phyloP scores from a whole-genome alignment of 2,888 invertebrate species.

The Stenodera caucasica region DNA sequence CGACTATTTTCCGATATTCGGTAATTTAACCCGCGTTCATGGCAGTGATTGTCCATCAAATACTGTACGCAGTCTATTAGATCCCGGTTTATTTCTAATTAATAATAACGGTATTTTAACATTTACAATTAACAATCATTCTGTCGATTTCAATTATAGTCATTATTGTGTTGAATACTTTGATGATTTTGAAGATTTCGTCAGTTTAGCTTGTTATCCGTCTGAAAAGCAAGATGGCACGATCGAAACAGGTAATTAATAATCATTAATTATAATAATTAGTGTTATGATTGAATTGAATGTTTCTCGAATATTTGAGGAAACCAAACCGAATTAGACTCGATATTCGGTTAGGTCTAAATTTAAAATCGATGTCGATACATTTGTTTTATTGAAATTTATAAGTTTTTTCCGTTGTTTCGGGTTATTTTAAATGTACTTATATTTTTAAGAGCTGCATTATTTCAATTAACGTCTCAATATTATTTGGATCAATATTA shows the following conservation, averaged over 20 bases:
- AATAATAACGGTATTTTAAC: neutral
- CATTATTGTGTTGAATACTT: conserved; percentile 11
- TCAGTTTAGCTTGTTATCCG: neutral
- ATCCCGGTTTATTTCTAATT: conserved; percentile 2
- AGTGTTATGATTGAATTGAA: no score
- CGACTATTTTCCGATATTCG: neutral
- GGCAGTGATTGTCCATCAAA: neutral
- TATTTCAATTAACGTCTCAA: neutral
- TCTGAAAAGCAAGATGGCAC: conserved; percentile 3
- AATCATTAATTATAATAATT: no score
- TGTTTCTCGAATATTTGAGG: no score
- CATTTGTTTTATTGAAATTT: no score
- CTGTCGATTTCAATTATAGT: neutral
- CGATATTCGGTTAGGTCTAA: no score
- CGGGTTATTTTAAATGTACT: no score
- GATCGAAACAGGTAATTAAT: conserved; percentile 1
- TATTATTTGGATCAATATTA: neutral
- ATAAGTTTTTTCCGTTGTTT: no score
- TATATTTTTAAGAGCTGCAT: neutral
- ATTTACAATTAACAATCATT: neutral
- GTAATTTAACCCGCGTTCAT: neutral
- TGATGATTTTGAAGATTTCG: conserved; percentile 6
- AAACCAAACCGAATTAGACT: no score
- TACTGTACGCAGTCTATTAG: neutral
- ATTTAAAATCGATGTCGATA: no score